Evolutionary conservation across 2,113 vertebrate species (phyloP), one percentile per base, ranked within the genome.

Genomic region (Nestor notabilis): DNA sequence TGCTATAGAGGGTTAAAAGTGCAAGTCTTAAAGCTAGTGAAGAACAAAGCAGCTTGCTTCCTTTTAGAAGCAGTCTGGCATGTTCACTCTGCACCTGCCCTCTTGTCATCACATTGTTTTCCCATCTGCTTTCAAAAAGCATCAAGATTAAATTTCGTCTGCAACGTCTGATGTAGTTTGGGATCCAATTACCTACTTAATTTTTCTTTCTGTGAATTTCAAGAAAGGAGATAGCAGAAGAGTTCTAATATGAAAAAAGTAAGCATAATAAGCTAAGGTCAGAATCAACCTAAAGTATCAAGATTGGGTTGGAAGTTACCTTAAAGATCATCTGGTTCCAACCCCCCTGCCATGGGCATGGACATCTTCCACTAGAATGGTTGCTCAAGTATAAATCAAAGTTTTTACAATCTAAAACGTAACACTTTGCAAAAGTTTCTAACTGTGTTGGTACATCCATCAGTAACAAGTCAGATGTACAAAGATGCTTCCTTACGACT

Each of bases 61-160:
- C 60, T 87, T 71, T 75, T 56, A 89, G 86, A 83, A 84, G 68
- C 60, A 94, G 64, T 86, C 16, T 81, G 88, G 90, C 64, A 78
- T 41, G 65, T 39, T 56, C 19, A 3, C 17, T 13, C 37, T 80
- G 90, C 93, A 93, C 90, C 90, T 94, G 83, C 74, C 81, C 64
- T 64, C 78, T 49, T 66, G 43, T 52, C 61, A 92, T 71, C 84
- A 89, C 46, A 83, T 65, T 95, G 90, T 89, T 92, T 95, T 74
- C 68, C 95, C 85, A 91, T 92, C 95, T 93, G 92, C 78, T 89
- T 97, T 83, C 68, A 84, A 95, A 83, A 6, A 92, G 50, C 1
- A 4, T 80, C 0, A 19, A 84, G 43, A 93, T 71, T 70, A 83
- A 81, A 72, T 83, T 90, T 50, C 91, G 71, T 65, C 82, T 68